Conservation (phyloP, 2,797 vertebrate genomes). For the Sebastiscus albofasciatus region DNA sequence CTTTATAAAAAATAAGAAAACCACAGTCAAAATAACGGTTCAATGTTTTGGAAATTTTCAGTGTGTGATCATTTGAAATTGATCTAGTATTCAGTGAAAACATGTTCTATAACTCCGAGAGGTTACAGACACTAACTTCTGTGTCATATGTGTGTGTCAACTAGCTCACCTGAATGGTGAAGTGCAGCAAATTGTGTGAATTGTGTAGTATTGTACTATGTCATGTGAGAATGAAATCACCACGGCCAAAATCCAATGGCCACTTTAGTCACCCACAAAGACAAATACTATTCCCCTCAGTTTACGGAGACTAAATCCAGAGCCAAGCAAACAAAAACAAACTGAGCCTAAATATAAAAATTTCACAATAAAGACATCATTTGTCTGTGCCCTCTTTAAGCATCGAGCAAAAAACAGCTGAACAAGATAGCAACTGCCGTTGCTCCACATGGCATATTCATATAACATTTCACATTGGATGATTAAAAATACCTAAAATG, state of each 20-base stretch:
- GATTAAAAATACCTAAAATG: not conserved
- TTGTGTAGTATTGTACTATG: conserved; percentile 42
- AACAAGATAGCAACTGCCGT: not conserved
- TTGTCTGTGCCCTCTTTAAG: not conserved
- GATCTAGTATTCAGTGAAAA: not conserved
- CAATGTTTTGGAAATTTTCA: not conserved
- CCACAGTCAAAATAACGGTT: not conserved
- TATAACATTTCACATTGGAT: not conserved
- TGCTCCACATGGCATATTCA: not conserved
- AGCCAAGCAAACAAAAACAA: conserved; percentile 15
- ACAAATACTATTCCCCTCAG: not conserved
- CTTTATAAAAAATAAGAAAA: not conserved
- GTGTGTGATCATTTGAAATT: not conserved
- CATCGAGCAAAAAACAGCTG: not conserved
- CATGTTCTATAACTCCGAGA: not conserved
- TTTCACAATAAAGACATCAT: not conserved
- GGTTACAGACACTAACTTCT: not conserved
- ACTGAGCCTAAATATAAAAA: not conserved
- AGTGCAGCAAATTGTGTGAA: conserved; percentile 26
- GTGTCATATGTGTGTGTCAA: not conserved
- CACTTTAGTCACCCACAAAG: conserved; percentile 22
- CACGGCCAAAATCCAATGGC: conserved; percentile 50
- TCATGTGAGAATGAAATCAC: conserved; percentile 55
- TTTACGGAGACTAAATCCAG: not conserved
- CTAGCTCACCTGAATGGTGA: conserved; percentile 31